Conservation (phyloP, 1,140 invertebrate species). For the Lordiphosa stackelbergi region DNA sequence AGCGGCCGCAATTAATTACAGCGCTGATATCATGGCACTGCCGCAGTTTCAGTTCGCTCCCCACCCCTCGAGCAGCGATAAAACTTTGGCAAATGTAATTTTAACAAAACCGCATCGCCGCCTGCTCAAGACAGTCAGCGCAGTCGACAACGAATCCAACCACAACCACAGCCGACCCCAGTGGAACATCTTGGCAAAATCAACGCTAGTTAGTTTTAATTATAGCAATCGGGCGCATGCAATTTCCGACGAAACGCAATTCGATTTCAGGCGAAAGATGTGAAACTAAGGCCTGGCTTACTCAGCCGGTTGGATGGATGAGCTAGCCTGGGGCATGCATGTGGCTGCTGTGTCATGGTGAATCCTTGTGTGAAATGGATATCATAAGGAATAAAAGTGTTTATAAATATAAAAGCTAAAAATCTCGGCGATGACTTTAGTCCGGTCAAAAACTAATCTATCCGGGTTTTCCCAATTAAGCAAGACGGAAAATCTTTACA, state of each 20-base stretch:
- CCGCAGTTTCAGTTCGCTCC: constrained; percentile 10
- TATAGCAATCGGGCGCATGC: constrained; percentile 64
- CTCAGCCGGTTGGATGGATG: no score
- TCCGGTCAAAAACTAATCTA: background rate
- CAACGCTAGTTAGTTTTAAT: constrained; percentile 67
- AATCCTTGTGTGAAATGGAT: background rate
- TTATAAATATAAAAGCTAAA: no score
- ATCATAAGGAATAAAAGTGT: background rate
- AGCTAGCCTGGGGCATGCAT: no score
- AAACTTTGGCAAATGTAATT: constrained; percentile 74
- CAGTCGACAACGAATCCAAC: constrained; percentile 1
- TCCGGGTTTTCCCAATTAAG: no score
- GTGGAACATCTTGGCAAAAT: constrained; percentile 61
- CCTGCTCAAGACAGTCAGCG: constrained; percentile 60
- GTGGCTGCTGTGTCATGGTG: background rate
- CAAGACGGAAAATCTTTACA: no score
- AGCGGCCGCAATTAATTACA: constrained; percentile 73
- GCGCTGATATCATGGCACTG: constrained; percentile 66
- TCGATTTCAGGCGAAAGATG: constrained; percentile 23
- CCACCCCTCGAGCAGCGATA: constrained; percentile 55
- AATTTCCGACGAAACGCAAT: constrained; percentile 54
- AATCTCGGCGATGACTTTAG: no score
- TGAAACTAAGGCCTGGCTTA: background rate
- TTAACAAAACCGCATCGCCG: constrained; percentile 74
- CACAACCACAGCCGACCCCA: constrained; percentile 24